Evolutionary conservation across 2,113 vertebrate genomes (phyloP).

Genomic region (Ammodramus savannarum): DNA sequence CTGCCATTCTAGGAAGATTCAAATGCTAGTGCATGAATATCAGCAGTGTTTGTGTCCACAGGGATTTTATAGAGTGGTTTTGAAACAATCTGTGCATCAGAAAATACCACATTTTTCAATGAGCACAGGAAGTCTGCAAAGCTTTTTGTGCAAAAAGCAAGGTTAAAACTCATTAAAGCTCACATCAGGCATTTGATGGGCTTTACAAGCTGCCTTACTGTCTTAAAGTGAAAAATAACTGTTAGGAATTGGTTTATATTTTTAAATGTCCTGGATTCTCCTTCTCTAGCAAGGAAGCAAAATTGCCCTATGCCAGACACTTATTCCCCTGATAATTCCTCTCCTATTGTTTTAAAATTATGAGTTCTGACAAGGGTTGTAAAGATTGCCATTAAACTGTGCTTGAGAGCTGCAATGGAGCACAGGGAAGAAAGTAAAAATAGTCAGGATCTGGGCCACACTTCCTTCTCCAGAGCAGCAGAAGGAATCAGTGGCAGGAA

Average conservation of each 20-base stretch:
- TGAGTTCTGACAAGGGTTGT: slow-evolving; percentile 19
- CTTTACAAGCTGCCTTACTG: not conserved
- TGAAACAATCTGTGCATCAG: slow-evolving; percentile 25
- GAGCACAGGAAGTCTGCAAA: slow-evolving; percentile 46
- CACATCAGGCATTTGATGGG: slow-evolving; percentile 46
- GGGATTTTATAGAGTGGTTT: slow-evolving; percentile 49
- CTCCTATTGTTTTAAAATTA: not conserved
- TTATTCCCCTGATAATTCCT: not conserved
- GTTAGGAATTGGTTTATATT: slow-evolving; percentile 30
- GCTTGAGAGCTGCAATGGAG: not conserved
- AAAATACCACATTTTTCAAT: slow-evolving; percentile 41
- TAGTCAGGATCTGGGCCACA: not conserved
- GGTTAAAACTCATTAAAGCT: slow-evolving; percentile 56
- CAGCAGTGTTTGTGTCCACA: not conserved
- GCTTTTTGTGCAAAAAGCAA: slow-evolving; percentile 60
- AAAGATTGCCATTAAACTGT: slow-evolving; percentile 4
- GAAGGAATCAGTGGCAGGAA: not conserved
- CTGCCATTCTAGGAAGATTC: slow-evolving; percentile 8
- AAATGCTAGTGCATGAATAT: not conserved
- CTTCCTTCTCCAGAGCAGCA: not conserved
- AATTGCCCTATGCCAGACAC: not conserved
- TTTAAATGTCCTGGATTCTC: slow-evolving; percentile 13
- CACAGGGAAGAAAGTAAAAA: not conserved
- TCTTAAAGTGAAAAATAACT: slow-evolving; percentile 49
- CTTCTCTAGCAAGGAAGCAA: not conserved